phyloP scores from a whole-genome alignment of 2,113 vertebrate genomes.

The Tinamus guttatus region DNA sequence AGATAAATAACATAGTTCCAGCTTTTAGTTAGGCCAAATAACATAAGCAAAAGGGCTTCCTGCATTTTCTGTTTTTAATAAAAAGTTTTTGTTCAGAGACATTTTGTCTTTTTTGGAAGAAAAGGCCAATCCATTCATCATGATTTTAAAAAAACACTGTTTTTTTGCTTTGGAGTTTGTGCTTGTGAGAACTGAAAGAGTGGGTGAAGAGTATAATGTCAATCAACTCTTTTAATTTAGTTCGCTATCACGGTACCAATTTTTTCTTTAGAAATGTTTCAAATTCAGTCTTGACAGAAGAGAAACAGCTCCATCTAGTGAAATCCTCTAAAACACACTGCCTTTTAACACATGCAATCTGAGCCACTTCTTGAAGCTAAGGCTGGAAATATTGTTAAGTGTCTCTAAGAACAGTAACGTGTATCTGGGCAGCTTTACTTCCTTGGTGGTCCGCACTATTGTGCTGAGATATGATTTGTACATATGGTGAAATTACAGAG shows the following conservation, averaged over 20 bases:
- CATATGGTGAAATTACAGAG: neutral
- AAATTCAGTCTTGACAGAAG: neutral
- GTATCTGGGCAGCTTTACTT: neutral
- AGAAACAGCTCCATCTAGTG: constrained; percentile 64
- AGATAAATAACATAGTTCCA: neutral
- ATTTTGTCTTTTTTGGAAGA: neutral
- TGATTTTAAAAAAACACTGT: neutral
- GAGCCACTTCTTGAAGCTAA: neutral
- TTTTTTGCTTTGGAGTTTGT: neutral
- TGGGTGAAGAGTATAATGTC: neutral
- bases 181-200: constrained; percentile 9
- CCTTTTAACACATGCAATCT: neutral
- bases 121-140: neutral
- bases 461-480: neutral
- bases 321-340: neutral
- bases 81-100: constrained; percentile 1
- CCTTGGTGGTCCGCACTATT: neutral
- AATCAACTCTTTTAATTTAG: neutral
- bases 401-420: neutral
- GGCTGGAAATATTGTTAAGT: neutral
- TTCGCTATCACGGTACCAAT: neutral
- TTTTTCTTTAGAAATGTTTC: neutral
- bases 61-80: neutral
- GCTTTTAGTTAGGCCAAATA: constrained; percentile 4
- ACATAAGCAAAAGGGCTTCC: neutral